A percentile compares a stretch with the other conserved stretches of the same genome.
These are phyloP conservation scores for Antheraea assamensis DNA, from an alignment of 2,888 invertebrate genomes.

Conservation along the genomic window DNA sequence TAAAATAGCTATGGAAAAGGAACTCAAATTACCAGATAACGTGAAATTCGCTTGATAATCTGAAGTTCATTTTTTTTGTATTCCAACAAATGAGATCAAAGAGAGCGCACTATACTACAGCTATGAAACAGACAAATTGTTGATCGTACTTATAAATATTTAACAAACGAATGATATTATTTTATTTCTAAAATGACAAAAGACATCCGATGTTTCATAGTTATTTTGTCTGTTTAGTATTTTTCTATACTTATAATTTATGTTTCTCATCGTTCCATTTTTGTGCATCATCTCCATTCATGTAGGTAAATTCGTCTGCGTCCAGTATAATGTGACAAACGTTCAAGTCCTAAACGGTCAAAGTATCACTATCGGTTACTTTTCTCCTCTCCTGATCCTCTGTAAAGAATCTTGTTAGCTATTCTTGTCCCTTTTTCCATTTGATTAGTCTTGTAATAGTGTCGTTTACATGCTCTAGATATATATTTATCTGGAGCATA, in stretches of 20 bases:
- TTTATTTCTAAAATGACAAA: no score
- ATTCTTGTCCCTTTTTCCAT: slow-evolving; percentile 37
- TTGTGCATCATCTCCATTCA: not conserved
- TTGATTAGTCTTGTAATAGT: slow-evolving; percentile 33
- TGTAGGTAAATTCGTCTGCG: not conserved
- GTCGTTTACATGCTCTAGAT: not conserved
- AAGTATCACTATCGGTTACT: slow-evolving; percentile 28
- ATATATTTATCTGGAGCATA: no score
- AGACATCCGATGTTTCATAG: no score
- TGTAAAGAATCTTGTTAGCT: slow-evolving; percentile 59
- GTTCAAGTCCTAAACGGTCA: not conserved
- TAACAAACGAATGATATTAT: no score
- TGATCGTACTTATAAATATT: not conserved
- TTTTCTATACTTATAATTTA: no score
- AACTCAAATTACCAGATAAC: not conserved
- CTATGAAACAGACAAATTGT: no score
- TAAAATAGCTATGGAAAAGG: not conserved
- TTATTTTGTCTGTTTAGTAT: no score
- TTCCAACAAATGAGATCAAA: no score
- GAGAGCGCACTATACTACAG: no score
- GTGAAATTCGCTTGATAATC: not conserved
- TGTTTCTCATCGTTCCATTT: no score
- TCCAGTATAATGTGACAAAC: not conserved
- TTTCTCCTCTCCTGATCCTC: slow-evolving; percentile 42
- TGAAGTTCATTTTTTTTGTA: not conserved